phyloP scores from a whole-genome alignment of 2,888 invertebrate genomes.

The Empis livida region DNA sequence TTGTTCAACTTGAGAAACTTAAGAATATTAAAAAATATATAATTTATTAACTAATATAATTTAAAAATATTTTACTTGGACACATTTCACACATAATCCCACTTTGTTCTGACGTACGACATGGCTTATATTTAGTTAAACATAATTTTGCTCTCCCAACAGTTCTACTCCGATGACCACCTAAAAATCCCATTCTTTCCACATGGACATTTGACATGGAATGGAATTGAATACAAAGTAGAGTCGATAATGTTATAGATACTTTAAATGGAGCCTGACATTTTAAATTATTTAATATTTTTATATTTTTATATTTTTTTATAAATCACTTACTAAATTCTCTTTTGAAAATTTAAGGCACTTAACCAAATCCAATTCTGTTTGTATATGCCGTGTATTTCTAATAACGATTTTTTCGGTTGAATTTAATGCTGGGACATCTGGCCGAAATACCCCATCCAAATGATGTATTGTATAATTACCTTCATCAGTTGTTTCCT shows the following conservation, averaged over 20 bases:
- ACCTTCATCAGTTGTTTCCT: slow-evolving; percentile 5
- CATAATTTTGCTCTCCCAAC: slow-evolving; percentile 26
- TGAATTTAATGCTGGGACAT: neutral
- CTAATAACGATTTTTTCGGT: neutral
- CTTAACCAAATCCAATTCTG: slow-evolving; percentile 14
- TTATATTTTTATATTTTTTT: neutral
- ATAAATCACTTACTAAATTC: slow-evolving; percentile 7
- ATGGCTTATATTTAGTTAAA: slow-evolving; percentile 46
- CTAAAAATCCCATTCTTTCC: slow-evolving; percentile 65
- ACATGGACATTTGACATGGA: slow-evolving; percentile 53
- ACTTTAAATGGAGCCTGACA: slow-evolving; percentile 50
- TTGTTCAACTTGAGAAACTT: slow-evolving; percentile 50
- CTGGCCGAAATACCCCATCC: slow-evolving; percentile 6
- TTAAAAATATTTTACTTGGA: slow-evolving; percentile 38
- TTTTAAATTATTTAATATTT: slow-evolving; percentile 7
- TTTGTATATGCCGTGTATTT: slow-evolving; percentile 7
- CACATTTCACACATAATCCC: slow-evolving; percentile 68
- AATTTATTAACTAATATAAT: neutral
- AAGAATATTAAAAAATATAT: slow-evolving; percentile 2
- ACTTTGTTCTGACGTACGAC: slow-evolving; percentile 48
- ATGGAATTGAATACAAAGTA: slow-evolving; percentile 56
- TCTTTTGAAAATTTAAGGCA: slow-evolving; percentile 14
- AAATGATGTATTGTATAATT: slow-evolving; percentile 13
- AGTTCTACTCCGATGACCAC: slow-evolving; percentile 36
- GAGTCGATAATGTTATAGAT: slow-evolving; percentile 43